These are phyloP conservation scores for Baryphthengus martii DNA, from an alignment of 2,113 vertebrate genomes.

Conservation along the genomic window DNA sequence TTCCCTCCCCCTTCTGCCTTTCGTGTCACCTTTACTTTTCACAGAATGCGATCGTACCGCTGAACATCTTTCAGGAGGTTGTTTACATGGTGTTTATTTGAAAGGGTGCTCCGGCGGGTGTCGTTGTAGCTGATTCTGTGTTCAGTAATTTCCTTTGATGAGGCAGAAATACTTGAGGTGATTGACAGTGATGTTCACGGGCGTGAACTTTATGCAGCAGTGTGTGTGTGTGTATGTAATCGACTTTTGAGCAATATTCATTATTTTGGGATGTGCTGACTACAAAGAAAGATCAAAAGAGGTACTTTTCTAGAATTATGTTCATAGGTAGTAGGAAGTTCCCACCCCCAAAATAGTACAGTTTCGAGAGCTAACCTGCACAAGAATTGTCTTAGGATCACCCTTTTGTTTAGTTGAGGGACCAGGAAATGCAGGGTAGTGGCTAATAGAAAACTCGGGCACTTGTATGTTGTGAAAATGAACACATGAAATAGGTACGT, in stretches of 20 bases:
- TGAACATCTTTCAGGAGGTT: not conserved
- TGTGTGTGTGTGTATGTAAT: not conserved
- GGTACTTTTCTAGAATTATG: not conserved
- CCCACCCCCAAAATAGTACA: not conserved
- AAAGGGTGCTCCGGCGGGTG: not conserved
- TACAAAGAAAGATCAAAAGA: not conserved
- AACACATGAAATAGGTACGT: not conserved
- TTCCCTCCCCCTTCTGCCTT: not conserved
- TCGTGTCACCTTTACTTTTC: not conserved
- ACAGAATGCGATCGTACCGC: not conserved
- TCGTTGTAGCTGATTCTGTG: constrained; percentile 6
- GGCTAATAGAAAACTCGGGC: not conserved
- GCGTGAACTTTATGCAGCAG: not conserved
- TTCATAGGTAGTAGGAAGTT: not conserved
- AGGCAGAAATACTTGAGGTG: not conserved
- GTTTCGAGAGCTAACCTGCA: not conserved
- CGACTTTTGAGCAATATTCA: not conserved
- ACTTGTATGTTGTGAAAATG: not conserved
- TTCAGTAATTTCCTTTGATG: constrained; percentile 10
- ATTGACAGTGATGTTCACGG: not conserved
- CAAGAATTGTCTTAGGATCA: not conserved
- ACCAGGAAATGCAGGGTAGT: not conserved
- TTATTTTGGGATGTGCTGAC: not conserved
- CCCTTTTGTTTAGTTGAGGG: not conserved
- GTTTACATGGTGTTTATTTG: constrained; percentile 35